A percentile compares a stretch with the other conserved stretches of the same genome.
Conservation (phyloP, 1,140 invertebrate species). For the Medauroidea extradentata region DNA sequence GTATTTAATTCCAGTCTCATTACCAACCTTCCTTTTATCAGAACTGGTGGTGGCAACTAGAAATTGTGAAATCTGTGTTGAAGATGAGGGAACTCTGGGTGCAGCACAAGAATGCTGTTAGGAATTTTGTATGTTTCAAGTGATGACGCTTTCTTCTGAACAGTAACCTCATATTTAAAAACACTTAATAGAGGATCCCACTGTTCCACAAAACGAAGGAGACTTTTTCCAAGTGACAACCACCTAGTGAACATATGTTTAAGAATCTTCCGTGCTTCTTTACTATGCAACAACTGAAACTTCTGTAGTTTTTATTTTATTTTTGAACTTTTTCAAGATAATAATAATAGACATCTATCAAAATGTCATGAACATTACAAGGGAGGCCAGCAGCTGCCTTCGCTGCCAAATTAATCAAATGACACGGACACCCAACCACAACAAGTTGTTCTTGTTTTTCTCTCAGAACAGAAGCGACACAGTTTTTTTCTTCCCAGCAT, state of each 20-base stretch:
- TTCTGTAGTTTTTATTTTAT: not conserved
- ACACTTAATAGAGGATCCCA: too few relatives aligned
- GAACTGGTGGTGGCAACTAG: too few relatives aligned
- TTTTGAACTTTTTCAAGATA: not conserved
- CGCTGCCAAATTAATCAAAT: not conserved
- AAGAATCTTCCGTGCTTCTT: not conserved
- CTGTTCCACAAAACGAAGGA: too few relatives aligned
- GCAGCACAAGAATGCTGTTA: too few relatives aligned
- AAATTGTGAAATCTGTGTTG: too few relatives aligned
- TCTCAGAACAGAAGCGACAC: not conserved
- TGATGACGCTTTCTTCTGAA: too few relatives aligned
- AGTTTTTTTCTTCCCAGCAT: not conserved
- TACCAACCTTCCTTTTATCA: too few relatives aligned
- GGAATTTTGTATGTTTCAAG: too few relatives aligned
- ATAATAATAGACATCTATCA: not conserved
- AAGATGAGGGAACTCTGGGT: too few relatives aligned
- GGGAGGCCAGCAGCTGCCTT: not conserved
- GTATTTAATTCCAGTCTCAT: too few relatives aligned
- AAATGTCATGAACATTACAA: not conserved
- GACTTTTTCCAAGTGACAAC: too few relatives aligned
- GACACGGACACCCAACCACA: not conserved
- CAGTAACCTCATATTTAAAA: too few relatives aligned
- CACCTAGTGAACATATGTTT: not conserved
- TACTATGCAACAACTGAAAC: not conserved
- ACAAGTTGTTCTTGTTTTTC: not conserved